Evolutionary conservation across 2,113 vertebrate species (phyloP).

Genomic region (Vidua chalybeata): DNA sequence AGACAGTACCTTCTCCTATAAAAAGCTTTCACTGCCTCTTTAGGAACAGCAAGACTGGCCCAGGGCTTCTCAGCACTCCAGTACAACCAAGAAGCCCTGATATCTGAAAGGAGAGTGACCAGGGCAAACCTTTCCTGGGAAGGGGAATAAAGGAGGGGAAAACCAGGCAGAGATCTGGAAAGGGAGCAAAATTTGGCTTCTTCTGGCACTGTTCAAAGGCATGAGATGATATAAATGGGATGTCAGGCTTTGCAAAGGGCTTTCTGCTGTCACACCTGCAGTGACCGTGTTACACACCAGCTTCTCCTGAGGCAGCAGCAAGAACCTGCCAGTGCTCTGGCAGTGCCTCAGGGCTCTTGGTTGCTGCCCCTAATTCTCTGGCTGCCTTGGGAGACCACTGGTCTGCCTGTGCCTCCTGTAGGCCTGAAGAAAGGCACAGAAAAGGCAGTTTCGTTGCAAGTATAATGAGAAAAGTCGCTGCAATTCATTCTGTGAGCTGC

Average conservation of each 20-base stretch:
- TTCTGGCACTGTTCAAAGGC: background rate
- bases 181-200: background rate
- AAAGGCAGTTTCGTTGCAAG: background rate
- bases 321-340: background rate
- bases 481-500: background rate
- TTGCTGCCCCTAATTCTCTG: background rate
- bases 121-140: background rate
- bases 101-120: background rate
- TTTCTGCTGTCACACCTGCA: background rate
- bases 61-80: background rate
- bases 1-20: background rate
- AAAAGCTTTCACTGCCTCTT: background rate
- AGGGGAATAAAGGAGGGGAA: background rate
- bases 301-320: background rate
- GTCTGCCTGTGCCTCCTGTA: background rate
- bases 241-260: background rate
- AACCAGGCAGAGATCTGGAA: background rate
- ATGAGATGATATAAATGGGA: background rate
- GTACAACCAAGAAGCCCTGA: background rate
- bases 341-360: background rate
- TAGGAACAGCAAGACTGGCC: background rate
- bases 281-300: accelerated
- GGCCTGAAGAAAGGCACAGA: background rate
- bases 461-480: background rate
- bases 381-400: background rate